These are phyloP conservation scores for Stegastes partitus DNA, from an alignment of 2,113 vertebrate genomes.

Conservation along the genomic window DNA sequence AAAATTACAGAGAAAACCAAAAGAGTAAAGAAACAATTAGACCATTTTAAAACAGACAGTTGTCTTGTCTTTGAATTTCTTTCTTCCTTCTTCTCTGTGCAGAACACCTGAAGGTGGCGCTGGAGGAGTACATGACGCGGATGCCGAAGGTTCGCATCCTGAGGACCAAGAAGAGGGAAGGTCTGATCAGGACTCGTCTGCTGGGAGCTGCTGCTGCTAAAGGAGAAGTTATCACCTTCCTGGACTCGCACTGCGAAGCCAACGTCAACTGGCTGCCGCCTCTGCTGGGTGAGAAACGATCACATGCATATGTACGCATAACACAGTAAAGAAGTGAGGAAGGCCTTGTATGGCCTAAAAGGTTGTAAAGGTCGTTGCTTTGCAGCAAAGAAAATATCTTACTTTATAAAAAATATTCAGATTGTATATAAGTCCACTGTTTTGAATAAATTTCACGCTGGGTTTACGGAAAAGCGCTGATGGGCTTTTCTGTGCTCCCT, in stretches of 20 bases:
- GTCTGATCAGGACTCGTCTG: slow-evolving; percentile 94
- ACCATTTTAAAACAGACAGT: no score
- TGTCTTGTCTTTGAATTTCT: no score
- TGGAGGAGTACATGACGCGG: slow-evolving; percentile 94
- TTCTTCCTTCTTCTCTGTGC: slow-evolving; percentile 1
- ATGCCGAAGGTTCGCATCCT: slow-evolving; percentile 93
- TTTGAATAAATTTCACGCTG: no score
- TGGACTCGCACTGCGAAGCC: slow-evolving; percentile 97
- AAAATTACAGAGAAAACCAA: no score
- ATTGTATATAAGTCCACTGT: no score
- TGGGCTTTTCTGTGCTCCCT: no score
- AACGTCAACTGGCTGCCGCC: slow-evolving; percentile 98
- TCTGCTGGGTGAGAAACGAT: slow-evolving; percentile 86
- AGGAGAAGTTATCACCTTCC: slow-evolving; percentile 96
- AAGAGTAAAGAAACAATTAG: no score
- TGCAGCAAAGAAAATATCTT: no score
- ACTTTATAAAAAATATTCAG: no score
- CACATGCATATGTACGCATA: neutral
- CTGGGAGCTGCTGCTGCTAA: slow-evolving; percentile 90
- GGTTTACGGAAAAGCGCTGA: no score
- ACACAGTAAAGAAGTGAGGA: neutral
- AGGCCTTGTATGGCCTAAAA: no score
- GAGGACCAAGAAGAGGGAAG: slow-evolving; percentile 94
- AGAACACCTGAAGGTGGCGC: slow-evolving; percentile 91
- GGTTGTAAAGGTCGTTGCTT: no score